phyloP scores from a whole-genome alignment of 2,113 vertebrate species.

The Pelusios castaneus region DNA sequence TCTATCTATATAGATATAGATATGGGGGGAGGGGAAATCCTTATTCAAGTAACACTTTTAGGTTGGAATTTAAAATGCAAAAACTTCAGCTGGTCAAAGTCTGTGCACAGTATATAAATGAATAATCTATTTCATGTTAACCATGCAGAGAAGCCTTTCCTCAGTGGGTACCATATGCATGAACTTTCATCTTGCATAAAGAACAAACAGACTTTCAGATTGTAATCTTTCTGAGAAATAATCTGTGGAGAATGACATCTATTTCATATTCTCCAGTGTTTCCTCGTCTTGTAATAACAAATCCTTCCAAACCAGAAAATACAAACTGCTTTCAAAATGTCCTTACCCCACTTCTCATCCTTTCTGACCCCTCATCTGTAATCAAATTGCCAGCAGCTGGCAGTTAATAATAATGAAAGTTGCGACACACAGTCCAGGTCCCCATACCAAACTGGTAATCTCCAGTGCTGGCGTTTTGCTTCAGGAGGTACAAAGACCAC shows the following conservation, averaged over 20 bases:
- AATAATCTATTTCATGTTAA: neutral
- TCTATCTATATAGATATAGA: too few species aligned
- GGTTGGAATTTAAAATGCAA: neutral
- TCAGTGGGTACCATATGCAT: neutral
- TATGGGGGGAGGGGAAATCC: neutral
- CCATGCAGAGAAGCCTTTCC: rapidly evolving
- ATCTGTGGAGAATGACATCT: neutral
- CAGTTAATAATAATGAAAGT: neutral
- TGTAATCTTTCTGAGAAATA: neutral
- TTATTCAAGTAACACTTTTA: conserved; percentile 16
- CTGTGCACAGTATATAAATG: neutral
- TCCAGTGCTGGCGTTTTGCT: neutral
- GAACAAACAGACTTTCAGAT: neutral
- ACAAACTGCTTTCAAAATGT: conserved; percentile 52
- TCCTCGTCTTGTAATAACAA: conserved; percentile 2
- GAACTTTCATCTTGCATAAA: conserved; percentile 56
- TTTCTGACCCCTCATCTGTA: conserved; percentile 38
- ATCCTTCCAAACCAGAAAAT: neutral
- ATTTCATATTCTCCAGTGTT: neutral
- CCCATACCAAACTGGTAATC: conserved; percentile 44
- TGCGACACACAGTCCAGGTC: neutral
- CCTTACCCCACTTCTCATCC: conserved; percentile 34
- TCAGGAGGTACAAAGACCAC: conserved; percentile 5
- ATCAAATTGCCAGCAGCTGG: conserved; percentile 57
- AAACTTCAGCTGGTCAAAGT: neutral